Conservation (phyloP, 2,797 vertebrate genomes). For the Argentina silus region DNA sequence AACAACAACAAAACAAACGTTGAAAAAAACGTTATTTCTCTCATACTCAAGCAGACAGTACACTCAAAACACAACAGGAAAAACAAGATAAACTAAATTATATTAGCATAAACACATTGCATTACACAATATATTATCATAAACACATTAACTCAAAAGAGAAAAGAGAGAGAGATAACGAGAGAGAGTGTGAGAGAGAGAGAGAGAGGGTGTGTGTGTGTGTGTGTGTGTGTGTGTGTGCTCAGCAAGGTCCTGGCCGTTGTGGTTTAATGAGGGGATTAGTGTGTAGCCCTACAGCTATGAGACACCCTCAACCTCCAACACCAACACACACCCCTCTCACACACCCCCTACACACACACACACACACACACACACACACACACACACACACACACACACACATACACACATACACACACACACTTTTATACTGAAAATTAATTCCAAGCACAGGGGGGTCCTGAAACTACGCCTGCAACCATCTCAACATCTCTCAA, state of each 20-base stretch:
- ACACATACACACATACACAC: too few species aligned
- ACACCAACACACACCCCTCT: background rate
- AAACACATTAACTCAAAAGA: background rate
- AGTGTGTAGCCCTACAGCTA: constrained; percentile 13
- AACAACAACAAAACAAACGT: too few species aligned
- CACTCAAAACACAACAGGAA: too few species aligned
- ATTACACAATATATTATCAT: too few species aligned
- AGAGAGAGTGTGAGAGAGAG: background rate
- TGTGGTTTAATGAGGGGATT: constrained; percentile 15
- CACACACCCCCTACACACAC: background rate
- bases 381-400: background rate
- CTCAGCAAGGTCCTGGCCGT: background rate
- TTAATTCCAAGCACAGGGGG: background rate
- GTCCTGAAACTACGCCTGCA: background rate
- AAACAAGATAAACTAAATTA: too few species aligned
- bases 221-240: background rate
- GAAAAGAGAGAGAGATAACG: background rate
- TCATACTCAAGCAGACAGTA: too few species aligned
- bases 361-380: constrained; percentile 1
- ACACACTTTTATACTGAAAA: background rate
- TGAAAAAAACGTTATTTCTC: background rate
- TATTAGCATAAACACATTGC: too few species aligned
- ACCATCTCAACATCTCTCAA: background rate
- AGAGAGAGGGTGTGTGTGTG: constrained; percentile 18
- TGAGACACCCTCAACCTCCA: background rate